Evolutionary conservation across 2,797 vertebrate species (phyloP).

Genomic region (Mormyrus proboscirostris): DNA sequence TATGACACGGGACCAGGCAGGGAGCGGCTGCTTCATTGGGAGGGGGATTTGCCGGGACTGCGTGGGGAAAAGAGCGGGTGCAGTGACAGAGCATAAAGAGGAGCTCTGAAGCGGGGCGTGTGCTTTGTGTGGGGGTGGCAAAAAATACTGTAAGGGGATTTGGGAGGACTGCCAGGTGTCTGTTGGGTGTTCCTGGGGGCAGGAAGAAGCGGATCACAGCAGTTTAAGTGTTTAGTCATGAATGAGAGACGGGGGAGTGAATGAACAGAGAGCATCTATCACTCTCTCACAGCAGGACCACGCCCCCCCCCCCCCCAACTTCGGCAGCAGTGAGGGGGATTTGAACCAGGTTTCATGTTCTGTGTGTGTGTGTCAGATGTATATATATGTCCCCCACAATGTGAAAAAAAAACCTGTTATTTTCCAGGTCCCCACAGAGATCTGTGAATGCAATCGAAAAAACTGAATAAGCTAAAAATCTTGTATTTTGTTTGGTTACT

Average conservation of each 20-base stretch:
- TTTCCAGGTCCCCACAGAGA: too few species aligned
- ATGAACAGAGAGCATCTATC: background rate
- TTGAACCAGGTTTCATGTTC: background rate
- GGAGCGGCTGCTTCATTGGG: background rate
- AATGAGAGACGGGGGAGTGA: background rate
- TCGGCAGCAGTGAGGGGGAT: background rate
- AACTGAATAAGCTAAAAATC: too few species aligned
- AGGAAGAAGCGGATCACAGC: background rate
- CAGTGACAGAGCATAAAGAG: background rate
- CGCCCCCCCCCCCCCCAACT: background rate
- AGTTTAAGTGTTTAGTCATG: slow-evolving; percentile 3
- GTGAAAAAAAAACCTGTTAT: too few species aligned
- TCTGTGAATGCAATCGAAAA: too few species aligned
- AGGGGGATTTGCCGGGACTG: background rate
- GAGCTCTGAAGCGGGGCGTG: background rate
- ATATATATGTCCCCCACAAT: too few species aligned
- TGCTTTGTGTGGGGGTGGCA: background rate
- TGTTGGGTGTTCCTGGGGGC: background rate
- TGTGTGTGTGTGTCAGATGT: too few species aligned
- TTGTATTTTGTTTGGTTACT: too few species aligned
- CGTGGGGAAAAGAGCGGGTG: background rate
- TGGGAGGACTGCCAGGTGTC: background rate
- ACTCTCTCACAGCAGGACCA: background rate
- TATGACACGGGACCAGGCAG: background rate
- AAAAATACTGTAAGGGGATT: background rate